Percentiles rank a stretch among this genome's conserved stretches.
phyloP scores from a whole-genome alignment of 2,113 vertebrate genomes.

The zebrafish (Danio rerio) region GRCz12tu NC_133190.1:11688501-11689000 shows the following conservation, averaged over 20 bases:
- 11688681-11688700: slow-evolving; percentile 27
- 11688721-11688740: slow-evolving; percentile 22
- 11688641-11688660: not conserved
- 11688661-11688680: not conserved
- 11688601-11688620: not conserved
- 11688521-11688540: slow-evolving; percentile 40
- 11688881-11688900: slow-evolving; percentile 61
- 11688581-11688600: not conserved
- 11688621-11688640: slow-evolving; percentile 39
- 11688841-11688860: slow-evolving; percentile 57
- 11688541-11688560: slow-evolving; percentile 19
- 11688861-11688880: slow-evolving; percentile 67
- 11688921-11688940: not conserved
- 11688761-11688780: slow-evolving; percentile 32
- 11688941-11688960: slow-evolving; percentile 26
- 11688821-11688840: slow-evolving; percentile 59
- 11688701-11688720: slow-evolving; percentile 16
- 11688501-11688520: slow-evolving; percentile 24
- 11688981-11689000: slow-evolving; percentile 62
- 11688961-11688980: slow-evolving; percentile 39
- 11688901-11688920: slow-evolving; percentile 20
- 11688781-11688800: slow-evolving; percentile 2
- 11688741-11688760: slow-evolving; percentile 13
- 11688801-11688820: slow-evolving; percentile 50
- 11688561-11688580: not conserved